Base-by-base conservation (phyloP, 2,888 invertebrate genomes). In the Sycophila texana region DNA sequence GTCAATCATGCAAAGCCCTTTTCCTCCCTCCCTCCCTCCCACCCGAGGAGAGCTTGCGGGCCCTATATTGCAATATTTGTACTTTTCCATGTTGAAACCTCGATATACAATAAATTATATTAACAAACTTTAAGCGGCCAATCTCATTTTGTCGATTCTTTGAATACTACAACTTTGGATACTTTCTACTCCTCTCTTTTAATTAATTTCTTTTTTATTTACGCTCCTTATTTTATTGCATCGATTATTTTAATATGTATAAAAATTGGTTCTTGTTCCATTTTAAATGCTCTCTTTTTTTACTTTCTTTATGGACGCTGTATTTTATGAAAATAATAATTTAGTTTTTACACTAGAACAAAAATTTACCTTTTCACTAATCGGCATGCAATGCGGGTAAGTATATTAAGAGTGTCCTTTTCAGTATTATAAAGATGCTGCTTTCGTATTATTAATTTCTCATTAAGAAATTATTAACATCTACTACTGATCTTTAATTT, bases 71-170 rank as follows among this genome's bases (percentile, higher is more conserved):
- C 90, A 90, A 90, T 90, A 90, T 90, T 90, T 90, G 90, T 90
- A 90, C 90, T 90, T 90, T 90, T 90, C 90, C 90, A 90, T 90
- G 89, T 90, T 90, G 89, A 90, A 90, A 90, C 89, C 89, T 89
- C 90, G 89, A 90, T 90, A 89, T 90, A 89, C 89, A 90, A 90
- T 90, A 90, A 90, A 90, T 90, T 89, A 90, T 90, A 90, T 90
- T 90, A 90, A 90, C 88, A 90, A 90, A 90, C 89, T 89, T 89
- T 87, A 85, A 88, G 82, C 77, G 79, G 82, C 74, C 78, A 79
- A 67, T 72, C 81, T 85, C 18, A 39, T 79, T 61, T 20, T 65
- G 0, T 58, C 16, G 55, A 77, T 13, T 63, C 5, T 71, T 70
- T 4, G 2, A n/a, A 5, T n/a, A 57, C n/a, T n/a, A 14, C 12